Evolutionary conservation across 2,888 invertebrate species (phyloP).

Genomic region (Xestia sexstrigata): DNA sequence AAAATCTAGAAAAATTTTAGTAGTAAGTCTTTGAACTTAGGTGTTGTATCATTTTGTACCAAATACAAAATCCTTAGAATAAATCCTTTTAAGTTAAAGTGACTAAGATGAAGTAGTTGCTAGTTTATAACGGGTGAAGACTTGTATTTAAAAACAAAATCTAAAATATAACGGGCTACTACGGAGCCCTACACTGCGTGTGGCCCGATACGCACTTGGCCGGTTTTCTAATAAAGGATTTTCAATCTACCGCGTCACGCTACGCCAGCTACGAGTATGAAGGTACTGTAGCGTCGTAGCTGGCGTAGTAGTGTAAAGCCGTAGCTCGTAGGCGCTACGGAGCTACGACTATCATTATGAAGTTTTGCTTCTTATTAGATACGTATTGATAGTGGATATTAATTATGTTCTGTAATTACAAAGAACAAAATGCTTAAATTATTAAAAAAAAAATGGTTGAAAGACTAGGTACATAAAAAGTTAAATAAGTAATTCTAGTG

Average conservation of each 20-base stretch:
- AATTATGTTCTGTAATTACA: neutral
- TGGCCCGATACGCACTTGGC: too few species aligned
- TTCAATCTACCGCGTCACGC: neutral
- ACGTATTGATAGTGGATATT: neutral
- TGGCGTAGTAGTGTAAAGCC: too few species aligned
- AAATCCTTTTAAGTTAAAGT: too few species aligned
- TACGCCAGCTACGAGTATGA: neutral
- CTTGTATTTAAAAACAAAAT: too few species aligned
- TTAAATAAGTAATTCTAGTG: neutral
- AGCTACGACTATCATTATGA: neutral
- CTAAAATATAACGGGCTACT: too few species aligned
- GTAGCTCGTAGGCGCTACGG: neutral
- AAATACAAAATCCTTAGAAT: too few species aligned
- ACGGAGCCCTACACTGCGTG: too few species aligned
- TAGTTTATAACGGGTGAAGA: too few species aligned
- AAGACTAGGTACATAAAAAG: neutral
- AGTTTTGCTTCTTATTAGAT: neutral
- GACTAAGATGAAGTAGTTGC: too few species aligned
- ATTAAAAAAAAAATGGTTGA: neutral
- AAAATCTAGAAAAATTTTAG: too few species aligned
- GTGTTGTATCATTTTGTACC: too few species aligned
- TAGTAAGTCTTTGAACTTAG: too few species aligned
- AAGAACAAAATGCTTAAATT: neutral
- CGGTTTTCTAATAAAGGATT: neutral
- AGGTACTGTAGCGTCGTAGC: neutral